phyloP scores from a whole-genome alignment of 2,888 invertebrate genomes.

The Anthophora plumipes region DNA sequence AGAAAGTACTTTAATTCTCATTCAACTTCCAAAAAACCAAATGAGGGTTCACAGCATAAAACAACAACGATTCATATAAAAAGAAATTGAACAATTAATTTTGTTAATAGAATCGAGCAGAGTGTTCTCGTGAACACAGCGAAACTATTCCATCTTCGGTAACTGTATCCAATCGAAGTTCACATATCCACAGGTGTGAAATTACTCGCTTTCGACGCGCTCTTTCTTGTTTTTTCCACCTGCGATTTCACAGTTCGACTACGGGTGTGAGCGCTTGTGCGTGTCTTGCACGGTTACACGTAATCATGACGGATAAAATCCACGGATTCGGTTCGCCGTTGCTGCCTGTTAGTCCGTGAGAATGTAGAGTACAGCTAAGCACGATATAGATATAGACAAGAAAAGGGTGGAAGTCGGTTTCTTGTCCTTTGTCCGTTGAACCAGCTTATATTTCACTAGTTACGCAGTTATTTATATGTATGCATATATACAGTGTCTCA shows the following conservation, averaged over 20 bases:
- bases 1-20: too few species aligned
- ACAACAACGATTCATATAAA: too few species aligned
- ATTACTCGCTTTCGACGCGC: conserved; percentile 69
- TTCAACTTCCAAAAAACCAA: too few species aligned
- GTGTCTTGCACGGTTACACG: conserved; percentile 72
- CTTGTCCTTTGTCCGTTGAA: conserved; percentile 62
- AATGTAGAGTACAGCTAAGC: conserved; percentile 76
- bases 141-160: conserved; percentile 28
- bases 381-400: conserved; percentile 73
- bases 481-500: too few species aligned
- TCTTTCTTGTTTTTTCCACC: conserved; percentile 51
- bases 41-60: too few species aligned
- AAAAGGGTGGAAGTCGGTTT: conserved; percentile 37
- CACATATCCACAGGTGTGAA: conserved; percentile 68
- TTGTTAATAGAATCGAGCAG: neutral
- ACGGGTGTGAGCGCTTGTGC: conserved; percentile 66
- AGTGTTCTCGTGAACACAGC: neutral
- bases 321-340: conserved; percentile 66
- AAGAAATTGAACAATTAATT: neutral
- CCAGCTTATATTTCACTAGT: conserved; percentile 67
- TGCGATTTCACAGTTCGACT: conserved; percentile 65
- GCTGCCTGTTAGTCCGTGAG: conserved; percentile 72
- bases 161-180: conserved; percentile 44
- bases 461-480: conserved; percentile 52
- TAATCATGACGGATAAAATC: conserved; percentile 77